Base-by-base conservation (phyloP, 2,888 invertebrate genomes). In the Ceriagrion tenellum region DNA sequence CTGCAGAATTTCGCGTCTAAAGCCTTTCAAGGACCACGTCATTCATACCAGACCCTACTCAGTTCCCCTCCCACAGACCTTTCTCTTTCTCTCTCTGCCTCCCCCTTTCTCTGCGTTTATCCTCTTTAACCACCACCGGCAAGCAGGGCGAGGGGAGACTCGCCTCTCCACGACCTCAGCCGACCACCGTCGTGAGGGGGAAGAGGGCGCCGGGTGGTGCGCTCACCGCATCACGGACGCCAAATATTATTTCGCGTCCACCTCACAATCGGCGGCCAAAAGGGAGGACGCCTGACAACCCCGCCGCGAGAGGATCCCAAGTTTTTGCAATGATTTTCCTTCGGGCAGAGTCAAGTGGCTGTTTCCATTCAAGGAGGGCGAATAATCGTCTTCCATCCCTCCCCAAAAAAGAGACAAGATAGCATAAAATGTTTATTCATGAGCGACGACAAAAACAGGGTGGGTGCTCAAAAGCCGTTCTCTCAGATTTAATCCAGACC, bases 401-500 rank as follows among this genome's bases (percentile, higher is more conserved):
- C 20, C 59, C 59, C 16, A 59, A 69, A 69, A 69, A 69, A 12
- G 69, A 69, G n/a, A 69, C 69, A 69, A 26, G n/a, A 69, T 69
- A 69, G n/a, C 69, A 69, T 23, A n/a, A 69, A 69, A 69, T 69
- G 69, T 69, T n/a, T 69, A 69, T 69, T 69, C n/a, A 69, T 69
- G 69, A 69, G n/a, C 26, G 69, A 59, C 59, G 20, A 23, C 69
- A 26, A 69, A 69, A 69, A 69, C 59, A 59, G 20, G 59, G 4
- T 59, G 59, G 69, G 69, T 69, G n/a, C 69, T 69, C n/a, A 69
- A 69, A n/a, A 69, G n/a, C n/a, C 69, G n/a, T 69, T 69, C 69
- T 69, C 69, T 69, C 69, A 18, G 69, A 23, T 69, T 69, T 69
- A n/a, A 13, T 69, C 69, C n/a, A 20, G 69, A n/a, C n/a, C 26